A percentile compares a stretch with the other conserved stretches of the same genome.
phyloP scores from a whole-genome alignment of 2,888 invertebrate species.

The Cantharis lateralis region DNA sequence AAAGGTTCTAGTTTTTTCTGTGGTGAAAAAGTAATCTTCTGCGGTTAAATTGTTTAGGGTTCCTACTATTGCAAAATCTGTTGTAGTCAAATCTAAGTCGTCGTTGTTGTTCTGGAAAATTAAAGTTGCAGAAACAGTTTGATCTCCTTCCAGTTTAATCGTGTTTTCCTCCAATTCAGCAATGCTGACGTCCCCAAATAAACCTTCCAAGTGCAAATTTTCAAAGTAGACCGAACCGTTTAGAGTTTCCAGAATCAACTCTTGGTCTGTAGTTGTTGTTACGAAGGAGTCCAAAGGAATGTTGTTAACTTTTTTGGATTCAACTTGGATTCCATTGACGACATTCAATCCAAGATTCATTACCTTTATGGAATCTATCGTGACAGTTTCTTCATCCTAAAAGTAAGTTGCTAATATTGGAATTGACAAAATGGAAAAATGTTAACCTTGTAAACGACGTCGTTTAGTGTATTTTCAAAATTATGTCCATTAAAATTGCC shows the following conservation, averaged over 20 bases:
- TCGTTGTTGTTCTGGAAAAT: slow-evolving; percentile 47
- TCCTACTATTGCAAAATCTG: slow-evolving; percentile 49
- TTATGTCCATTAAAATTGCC: slow-evolving; percentile 53
- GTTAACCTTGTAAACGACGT: slow-evolving; percentile 56
- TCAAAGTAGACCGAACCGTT: slow-evolving; percentile 56
- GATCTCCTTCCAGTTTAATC: slow-evolving; percentile 54
- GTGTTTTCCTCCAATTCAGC: slow-evolving; percentile 53
- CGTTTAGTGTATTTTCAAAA: slow-evolving; percentile 53
- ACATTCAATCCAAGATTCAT: slow-evolving; percentile 55
- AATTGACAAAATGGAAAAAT: not conserved
- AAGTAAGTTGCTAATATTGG: not conserved
- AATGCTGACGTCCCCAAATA: slow-evolving; percentile 55
- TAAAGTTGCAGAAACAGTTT: slow-evolving; percentile 50
- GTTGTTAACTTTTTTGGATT: slow-evolving; percentile 55
- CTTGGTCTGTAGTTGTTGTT: slow-evolving; percentile 58
- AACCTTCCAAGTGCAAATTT: slow-evolving; percentile 53
- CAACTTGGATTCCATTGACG: slow-evolving; percentile 52
- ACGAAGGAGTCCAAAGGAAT: slow-evolving; percentile 56
- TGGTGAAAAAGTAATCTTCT: slow-evolving; percentile 42
- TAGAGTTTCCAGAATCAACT: slow-evolving; percentile 51
- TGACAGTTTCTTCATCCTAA: slow-evolving; percentile 43
- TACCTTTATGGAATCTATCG: slow-evolving; percentile 57
- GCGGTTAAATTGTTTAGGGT: slow-evolving; percentile 52
- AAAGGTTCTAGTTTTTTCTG: slow-evolving; percentile 30
- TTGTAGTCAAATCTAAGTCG: slow-evolving; percentile 36